Conservation (phyloP, 2,113 vertebrate genomes). For the Piaya cayana region DNA sequence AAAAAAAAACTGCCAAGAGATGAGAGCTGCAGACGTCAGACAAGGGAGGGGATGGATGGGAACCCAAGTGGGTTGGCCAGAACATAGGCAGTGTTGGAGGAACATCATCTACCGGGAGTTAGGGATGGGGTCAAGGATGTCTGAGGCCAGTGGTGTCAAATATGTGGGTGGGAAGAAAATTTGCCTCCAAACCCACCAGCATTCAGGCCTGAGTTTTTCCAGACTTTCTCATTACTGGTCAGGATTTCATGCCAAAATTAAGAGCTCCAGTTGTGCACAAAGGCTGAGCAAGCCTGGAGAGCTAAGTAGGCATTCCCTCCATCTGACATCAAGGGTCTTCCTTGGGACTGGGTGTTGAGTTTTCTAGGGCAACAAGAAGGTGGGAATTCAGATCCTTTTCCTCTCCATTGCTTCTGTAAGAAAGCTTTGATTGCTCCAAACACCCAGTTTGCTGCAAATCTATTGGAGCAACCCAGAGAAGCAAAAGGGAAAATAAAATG, state of each 20-base stretch:
- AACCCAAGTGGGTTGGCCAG: neutral
- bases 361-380: neutral
- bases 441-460: neutral
- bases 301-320: neutral
- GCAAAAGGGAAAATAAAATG: neutral
- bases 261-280: neutral
- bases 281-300: neutral
- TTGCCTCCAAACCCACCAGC: neutral
- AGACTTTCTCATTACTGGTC: neutral
- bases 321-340: neutral
- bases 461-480: neutral
- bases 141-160: neutral
- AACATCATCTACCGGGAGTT: neutral
- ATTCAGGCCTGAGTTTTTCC: neutral
- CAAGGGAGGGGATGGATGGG: neutral
- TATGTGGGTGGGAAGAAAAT: neutral
- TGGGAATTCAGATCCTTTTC: neutral
- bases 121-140: neutral
- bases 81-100: neutral
- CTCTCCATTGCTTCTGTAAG: neutral
- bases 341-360: rapidly evolving
- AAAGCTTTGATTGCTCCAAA: neutral
- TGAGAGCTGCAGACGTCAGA: neutral
- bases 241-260: neutral
- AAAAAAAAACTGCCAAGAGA: neutral